These are phyloP conservation scores for Bothrops jararaca DNA, from an alignment of 2,113 vertebrate genomes.

Conservation along the genomic window DNA sequence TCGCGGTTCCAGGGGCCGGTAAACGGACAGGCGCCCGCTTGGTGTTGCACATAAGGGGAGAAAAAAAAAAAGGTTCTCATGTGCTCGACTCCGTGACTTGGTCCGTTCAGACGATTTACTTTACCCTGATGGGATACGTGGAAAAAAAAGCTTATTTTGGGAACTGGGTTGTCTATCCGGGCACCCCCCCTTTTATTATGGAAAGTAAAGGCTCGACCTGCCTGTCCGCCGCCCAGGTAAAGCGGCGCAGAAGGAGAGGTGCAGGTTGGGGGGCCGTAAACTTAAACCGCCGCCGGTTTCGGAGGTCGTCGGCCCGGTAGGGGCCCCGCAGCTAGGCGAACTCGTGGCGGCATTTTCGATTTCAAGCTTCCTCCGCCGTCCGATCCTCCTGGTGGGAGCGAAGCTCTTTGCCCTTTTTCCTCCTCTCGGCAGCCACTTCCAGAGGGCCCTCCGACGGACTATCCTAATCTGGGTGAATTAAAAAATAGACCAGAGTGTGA, in stretches of 20 bases:
- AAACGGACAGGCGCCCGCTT: too few relatives aligned
- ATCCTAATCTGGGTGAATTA: background rate
- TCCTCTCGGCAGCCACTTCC: background rate
- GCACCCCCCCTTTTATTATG: background rate
- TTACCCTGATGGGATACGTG: background rate
- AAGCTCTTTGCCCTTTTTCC: background rate
- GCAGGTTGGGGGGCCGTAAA: background rate
- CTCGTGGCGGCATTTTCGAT: background rate
- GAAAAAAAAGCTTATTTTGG: background rate
- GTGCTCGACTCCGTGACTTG: background rate
- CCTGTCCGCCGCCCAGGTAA: background rate
- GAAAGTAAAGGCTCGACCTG: background rate
- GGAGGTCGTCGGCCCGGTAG: background rate
- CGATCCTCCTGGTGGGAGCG: background rate
- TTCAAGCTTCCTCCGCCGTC: background rate
- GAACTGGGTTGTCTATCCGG: background rate
- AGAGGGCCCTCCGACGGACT: background rate
- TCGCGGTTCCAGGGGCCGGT: background rate
- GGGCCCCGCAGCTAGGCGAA: background rate
- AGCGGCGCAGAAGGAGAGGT: background rate
- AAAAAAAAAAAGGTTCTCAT: fast-evolving
- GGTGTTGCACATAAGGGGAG: too few relatives aligned
- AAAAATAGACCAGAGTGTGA: background rate
- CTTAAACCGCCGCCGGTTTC: background rate
- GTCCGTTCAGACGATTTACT: background rate